Base-by-base conservation (phyloP, 1,140 invertebrate species). In the Pseudoatta argentina region DNA sequence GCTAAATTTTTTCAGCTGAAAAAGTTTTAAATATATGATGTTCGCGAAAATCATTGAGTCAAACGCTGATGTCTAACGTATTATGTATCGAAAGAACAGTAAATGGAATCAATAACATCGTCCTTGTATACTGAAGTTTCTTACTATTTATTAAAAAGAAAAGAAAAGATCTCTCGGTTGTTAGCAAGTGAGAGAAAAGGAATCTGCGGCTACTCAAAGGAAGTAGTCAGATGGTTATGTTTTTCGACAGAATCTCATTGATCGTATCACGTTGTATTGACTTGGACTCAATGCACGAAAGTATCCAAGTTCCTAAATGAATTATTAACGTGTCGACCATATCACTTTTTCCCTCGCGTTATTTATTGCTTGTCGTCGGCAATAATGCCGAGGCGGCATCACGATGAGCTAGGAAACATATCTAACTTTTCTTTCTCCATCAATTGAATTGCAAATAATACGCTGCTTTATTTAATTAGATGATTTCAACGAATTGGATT, bases 291-390 rank as follows among this genome's bases (percentile, higher is more conserved):
- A 51, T 83, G 69, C n/a, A 75, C 21, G 21, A 75, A 75, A 75
- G 39, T 61, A 71, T 2, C 30, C 64, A 71, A 44, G 78, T 59
- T 83, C 57, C 39, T 21, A 48, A 75, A 83, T 83, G 69, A 75
- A 83, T 83, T 75, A 83, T 75, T 83, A 61, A 83, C 39, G 27
- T 16, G 55, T 61, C 69, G 8, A 27, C 39, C 21, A 51, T 75
- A 73, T 51, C 27, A n/a, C 69, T 75, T 75, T 75, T 75, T 75
- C 78, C 44, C 24, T 30, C 69, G 55, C 55, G 44, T 83, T 75
- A 83, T 83, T 83, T 83, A 83, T 83, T 75, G 79, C 79, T 63
- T 75, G 79, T 61, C 79, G 48, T 72, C 34, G 66, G 66, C 39
- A 61, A 61, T 83, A 44, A 67, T 67, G 10, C 39, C 71, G 51